A percentile compares a stretch with the other conserved stretches of the same genome.
These are phyloP conservation scores for Oryzias woworae DNA, from an alignment of 2,113 vertebrate species.

Conservation along the genomic window DNA sequence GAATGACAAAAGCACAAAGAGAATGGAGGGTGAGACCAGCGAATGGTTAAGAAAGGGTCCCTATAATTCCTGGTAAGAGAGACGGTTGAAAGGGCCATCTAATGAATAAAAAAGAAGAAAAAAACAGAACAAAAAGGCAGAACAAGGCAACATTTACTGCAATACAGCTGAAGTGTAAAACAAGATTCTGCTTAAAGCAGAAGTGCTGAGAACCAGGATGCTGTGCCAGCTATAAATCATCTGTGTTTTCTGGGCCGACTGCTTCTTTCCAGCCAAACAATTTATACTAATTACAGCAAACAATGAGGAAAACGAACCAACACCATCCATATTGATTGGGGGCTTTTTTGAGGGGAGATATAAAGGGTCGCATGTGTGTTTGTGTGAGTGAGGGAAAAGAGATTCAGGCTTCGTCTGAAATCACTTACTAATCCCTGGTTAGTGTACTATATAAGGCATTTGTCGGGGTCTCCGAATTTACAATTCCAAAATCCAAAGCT, in stretches of 20 bases:
- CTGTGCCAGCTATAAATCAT: slow-evolving; percentile 33
- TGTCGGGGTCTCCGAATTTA: too few relatives aligned
- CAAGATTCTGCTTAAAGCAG: slow-evolving; percentile 12
- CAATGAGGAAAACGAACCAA: slow-evolving; percentile 44
- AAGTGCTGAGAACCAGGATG: slow-evolving; percentile 23
- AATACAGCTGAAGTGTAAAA: slow-evolving; percentile 20
- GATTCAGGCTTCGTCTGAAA: too few relatives aligned
- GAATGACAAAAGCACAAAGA: slow-evolving; percentile 17
- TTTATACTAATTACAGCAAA: slow-evolving; percentile 66
- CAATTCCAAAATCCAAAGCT: too few relatives aligned
- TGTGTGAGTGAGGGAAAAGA: background rate
- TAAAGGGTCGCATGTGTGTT: background rate
- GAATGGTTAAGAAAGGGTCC: slow-evolving; percentile 13
- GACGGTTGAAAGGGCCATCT: slow-evolving; percentile 19
- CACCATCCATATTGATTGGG: slow-evolving; percentile 47
- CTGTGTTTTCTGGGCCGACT: slow-evolving; percentile 22
- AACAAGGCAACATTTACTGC: slow-evolving; percentile 29
- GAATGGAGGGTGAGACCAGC: background rate
- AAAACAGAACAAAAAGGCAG: slow-evolving; percentile 5
- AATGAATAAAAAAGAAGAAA: too few relatives aligned
- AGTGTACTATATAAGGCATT: too few relatives aligned
- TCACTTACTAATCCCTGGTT: too few relatives aligned
- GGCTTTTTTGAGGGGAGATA: slow-evolving; percentile 16
- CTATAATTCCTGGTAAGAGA: slow-evolving; percentile 33
- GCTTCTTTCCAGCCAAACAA: slow-evolving; percentile 47